Percentiles rank a stretch among this genome's conserved stretches.
phyloP scores from a whole-genome alignment of 2,888 invertebrate species.

The Xanthostigma xanthostigma region DNA sequence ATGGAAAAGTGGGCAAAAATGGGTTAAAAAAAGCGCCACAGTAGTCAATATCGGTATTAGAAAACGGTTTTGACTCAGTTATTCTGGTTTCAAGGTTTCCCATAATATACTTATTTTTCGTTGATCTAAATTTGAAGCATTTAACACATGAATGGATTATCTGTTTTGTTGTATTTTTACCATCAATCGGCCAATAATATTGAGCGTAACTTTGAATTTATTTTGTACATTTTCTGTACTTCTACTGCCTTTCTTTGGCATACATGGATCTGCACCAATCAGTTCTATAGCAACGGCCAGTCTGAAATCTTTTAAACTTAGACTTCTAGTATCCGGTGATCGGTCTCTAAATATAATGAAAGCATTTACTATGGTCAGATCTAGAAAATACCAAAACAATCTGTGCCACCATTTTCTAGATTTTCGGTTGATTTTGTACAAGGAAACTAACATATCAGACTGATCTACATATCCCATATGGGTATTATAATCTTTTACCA shows the following conservation, averaged over 20 bases:
- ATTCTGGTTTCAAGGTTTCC: too few species aligned
- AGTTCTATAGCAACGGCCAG: slow-evolving; percentile 1
- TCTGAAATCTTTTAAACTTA: slow-evolving; percentile 4
- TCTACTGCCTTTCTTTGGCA: neutral
- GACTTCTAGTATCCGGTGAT: neutral
- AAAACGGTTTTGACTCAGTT: too few species aligned
- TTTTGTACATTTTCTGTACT: neutral
- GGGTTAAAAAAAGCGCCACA: too few species aligned
- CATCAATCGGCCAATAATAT: too few species aligned
- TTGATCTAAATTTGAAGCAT: too few species aligned
- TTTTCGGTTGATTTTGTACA: slow-evolving; percentile 9
- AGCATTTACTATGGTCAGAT: slow-evolving; percentile 7
- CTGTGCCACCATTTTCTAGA: slow-evolving; percentile 11
- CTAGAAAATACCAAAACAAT: slow-evolving; percentile 7
- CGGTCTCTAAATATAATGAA: slow-evolving; percentile 3
- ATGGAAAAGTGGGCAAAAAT: too few species aligned
- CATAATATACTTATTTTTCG: too few species aligned
- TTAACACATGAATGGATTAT: too few species aligned
- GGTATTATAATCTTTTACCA: slow-evolving; percentile 7
- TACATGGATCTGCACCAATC: slow-evolving; percentile 2
- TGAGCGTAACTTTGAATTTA: neutral
- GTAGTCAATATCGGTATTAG: too few species aligned
- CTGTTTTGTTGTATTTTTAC: too few species aligned
- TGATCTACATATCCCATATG: slow-evolving; percentile 11
- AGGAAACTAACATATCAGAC: slow-evolving; percentile 4